Base-by-base conservation (phyloP, 1,140 invertebrate genomes). In the Leptinotarsa lineolata region DNA sequence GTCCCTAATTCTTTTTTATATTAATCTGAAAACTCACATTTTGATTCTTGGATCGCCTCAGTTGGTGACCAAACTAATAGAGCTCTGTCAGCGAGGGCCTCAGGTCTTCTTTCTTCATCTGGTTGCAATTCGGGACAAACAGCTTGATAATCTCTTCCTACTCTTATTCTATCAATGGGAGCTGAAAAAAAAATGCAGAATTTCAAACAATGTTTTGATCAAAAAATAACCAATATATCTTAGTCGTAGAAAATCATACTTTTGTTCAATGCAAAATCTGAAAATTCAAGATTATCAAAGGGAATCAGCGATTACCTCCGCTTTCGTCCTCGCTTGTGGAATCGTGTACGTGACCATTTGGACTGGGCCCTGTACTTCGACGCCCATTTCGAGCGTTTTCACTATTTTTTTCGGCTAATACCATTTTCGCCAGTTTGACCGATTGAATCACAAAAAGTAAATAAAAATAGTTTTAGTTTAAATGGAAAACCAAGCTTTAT, bases 11-110 rank as follows among this genome's bases (percentile, higher is more conserved):
- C n/a, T 18, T 60, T 22, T 16, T 68, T 16, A 54, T 16, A 54
- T 44, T 22, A n/a, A 30, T 12, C 15, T 58, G 54, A 71, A 63
- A 77, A 89, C 89, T 91, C 90, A 96, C 95, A 88, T 89, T 95
- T 94, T 61, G 88, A 86, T 84, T 97, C 96, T 39, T 93, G 90
- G 81, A 98, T 94, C 78, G 95, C 91, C 68, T 90, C 89, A 74
- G 93, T 95, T 30, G 97, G 97, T 60, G 95, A 96, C 97, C 97
- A 99, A 21, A 99, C 96, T 39, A 98, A 86, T 68, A 98, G 87
- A 1, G 97, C 96, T 86, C 94, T 90, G 78, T 98, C 96, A 64
- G 91, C 90, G 77, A 88, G 86, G 73, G 87, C 85, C 76, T 85
- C 82, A 30, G 89, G 89, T 81, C 86, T 90, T 20, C 91, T 82